These are phyloP conservation scores for Xiphydria camelus DNA, from an alignment of 2,888 invertebrate genomes.

Conservation along the genomic window DNA sequence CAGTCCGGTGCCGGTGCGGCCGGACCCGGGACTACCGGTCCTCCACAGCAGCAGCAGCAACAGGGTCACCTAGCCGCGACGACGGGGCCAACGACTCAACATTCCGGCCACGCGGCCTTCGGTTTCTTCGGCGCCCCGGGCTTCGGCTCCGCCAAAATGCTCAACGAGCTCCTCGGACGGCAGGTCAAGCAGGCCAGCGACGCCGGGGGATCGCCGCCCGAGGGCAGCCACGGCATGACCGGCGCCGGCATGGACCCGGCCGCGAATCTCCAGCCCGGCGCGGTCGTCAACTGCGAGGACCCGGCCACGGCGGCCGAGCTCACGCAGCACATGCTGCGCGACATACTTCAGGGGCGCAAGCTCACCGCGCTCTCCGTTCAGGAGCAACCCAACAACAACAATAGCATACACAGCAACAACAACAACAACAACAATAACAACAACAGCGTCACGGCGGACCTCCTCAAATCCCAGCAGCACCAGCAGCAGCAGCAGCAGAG, in stretches of 20 bases:
- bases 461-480: conserved; percentile 57
- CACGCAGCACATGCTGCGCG: conserved; percentile 86
- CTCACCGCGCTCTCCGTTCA: conserved; percentile 77
- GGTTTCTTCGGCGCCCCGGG: conserved; percentile 82
- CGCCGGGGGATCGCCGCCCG: conserved; percentile 63
- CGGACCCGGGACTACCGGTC: conserved; percentile 21
- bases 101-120: conserved; percentile 67
- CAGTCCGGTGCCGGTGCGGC: conserved; percentile 34
- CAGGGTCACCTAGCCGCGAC: conserved; percentile 58
- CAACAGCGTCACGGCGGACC: conserved; percentile 59
- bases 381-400: conserved; percentile 65
- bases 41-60: conserved; percentile 71
- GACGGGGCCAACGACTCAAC: conserved; percentile 59
- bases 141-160: conserved; percentile 88
- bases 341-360: conserved; percentile 87
- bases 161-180: conserved; percentile 85
- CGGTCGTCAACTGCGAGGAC: conserved; percentile 63
- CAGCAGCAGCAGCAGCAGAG: conserved; percentile 61
- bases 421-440: conserved; percentile 63
- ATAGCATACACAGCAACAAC: conserved; percentile 58
- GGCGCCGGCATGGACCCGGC: conserved; percentile 58
- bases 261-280: conserved; percentile 55
- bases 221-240: conserved; percentile 59
- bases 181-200: conserved; percentile 74
- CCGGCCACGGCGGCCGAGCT: conserved; percentile 62